A percentile compares a stretch with the other conserved stretches of the same genome.
Evolutionary conservation across 1,140 invertebrate genomes (phyloP).

Genomic region (Kradibia gibbosae): DNA sequence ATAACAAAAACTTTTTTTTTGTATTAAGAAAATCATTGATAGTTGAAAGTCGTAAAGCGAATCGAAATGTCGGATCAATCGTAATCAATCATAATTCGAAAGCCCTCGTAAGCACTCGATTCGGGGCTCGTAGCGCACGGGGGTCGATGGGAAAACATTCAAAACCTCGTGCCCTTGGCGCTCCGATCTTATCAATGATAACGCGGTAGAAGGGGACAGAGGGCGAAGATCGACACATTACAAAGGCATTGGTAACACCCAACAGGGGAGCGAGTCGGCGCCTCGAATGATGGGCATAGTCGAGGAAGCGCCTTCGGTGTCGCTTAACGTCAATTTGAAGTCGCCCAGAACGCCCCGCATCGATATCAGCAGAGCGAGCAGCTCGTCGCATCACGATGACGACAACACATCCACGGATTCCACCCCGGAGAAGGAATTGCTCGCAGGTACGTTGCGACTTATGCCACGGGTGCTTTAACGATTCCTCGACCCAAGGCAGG

Average conservation of each 20-base stretch:
- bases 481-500: too few relatives aligned
- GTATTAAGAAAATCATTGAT: too few relatives aligned
- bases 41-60: too few relatives aligned
- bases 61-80: conserved; percentile 71
- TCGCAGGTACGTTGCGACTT: conserved; percentile 64
- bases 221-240: background rate
- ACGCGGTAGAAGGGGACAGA: too few relatives aligned
- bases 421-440: conserved; percentile 84
- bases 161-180: background rate
- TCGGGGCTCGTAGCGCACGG: too few relatives aligned
- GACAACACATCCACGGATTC: conserved; percentile 83
- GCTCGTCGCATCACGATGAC: conserved; percentile 85
- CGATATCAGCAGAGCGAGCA: conserved; percentile 89
- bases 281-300: conserved; percentile 80
- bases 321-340: conserved; percentile 73
- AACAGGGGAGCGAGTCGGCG: conserved; percentile 71
- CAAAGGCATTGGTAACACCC: background rate
- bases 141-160: background rate
- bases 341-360: conserved; percentile 86
- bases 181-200: background rate
- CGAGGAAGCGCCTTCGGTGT: conserved; percentile 75
- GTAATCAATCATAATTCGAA: background rate
- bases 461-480: too few relatives aligned
- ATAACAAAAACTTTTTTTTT: too few relatives aligned
- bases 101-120: background rate